Conservation (phyloP, 2,113 vertebrate species). For the Pseudopipra pipra region DNA sequence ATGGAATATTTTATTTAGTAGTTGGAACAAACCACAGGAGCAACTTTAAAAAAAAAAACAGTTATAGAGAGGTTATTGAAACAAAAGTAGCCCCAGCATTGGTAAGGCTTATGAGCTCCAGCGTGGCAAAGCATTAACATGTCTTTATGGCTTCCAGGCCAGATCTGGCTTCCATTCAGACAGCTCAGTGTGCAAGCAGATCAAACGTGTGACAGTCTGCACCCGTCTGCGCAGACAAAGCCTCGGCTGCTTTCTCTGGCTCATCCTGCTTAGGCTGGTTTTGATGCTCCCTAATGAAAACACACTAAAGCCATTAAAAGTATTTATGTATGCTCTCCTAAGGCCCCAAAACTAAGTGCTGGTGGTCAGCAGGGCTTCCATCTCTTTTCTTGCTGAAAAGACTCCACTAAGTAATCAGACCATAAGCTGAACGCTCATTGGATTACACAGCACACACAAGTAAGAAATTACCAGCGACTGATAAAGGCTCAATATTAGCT, state of each 20-base stretch:
- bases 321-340: neutral
- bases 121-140: constrained; percentile 19
- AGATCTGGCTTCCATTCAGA: constrained; percentile 45
- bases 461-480: neutral
- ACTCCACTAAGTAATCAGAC: neutral
- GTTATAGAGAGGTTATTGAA: constrained; percentile 40
- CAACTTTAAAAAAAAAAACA: constrained; percentile 31
- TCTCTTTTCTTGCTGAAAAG: neutral
- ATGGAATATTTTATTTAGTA: neutral
- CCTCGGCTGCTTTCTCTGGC: constrained; percentile 25
- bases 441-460: neutral
- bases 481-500: neutral
- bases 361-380: constrained; percentile 10
- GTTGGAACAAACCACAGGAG: constrained; percentile 22
- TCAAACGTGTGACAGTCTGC: constrained; percentile 38
- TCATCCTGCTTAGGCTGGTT: constrained; percentile 35
- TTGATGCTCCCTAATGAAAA: constrained; percentile 36
- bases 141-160: constrained; percentile 54
- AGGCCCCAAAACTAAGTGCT: constrained; percentile 8
- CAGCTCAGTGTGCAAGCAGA: constrained; percentile 43
- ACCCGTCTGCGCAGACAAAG: neutral
- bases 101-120: constrained; percentile 32
- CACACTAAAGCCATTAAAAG: constrained; percentile 33
- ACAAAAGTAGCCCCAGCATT: constrained; percentile 28
- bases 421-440: neutral